These are phyloP conservation scores for Chironomus tentans DNA, from an alignment of 2,888 invertebrate genomes.

Conservation along the genomic window DNA sequence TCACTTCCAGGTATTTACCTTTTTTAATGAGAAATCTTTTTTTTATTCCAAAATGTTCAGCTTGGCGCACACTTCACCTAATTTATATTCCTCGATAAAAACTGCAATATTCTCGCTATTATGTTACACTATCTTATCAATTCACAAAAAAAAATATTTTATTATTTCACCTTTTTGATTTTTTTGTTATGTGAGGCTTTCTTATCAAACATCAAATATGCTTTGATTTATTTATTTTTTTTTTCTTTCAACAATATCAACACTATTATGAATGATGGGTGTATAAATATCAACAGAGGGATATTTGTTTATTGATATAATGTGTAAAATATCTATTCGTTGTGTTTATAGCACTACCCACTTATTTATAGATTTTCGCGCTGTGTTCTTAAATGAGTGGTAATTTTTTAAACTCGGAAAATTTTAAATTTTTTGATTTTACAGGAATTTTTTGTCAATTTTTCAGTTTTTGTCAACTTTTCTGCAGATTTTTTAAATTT, in stretches of 20 bases:
- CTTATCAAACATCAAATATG: not conserved
- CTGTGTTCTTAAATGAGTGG: too few species aligned
- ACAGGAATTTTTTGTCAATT: too few species aligned
- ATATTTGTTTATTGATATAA: not conserved
- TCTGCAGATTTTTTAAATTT: too few species aligned
- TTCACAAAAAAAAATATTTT: not conserved
- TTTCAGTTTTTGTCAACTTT: too few species aligned
- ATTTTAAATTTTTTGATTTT: too few species aligned
- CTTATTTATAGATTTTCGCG: too few species aligned
- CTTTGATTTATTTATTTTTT: not conserved
- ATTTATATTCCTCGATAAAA: not conserved
- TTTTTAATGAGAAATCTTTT: not conserved
- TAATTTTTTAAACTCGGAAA: too few species aligned
- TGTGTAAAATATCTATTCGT: too few species aligned
- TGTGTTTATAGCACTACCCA: too few species aligned
- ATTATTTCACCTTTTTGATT: not conserved
- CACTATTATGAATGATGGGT: constrained; percentile 7
- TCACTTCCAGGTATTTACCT: not conserved
- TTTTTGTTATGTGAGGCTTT: not conserved
- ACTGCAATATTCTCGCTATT: not conserved
- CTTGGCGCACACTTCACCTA: not conserved
- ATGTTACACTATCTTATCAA: not conserved
- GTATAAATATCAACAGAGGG: not conserved
- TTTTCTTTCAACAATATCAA: too few species aligned
- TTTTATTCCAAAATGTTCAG: not conserved